Evolutionary conservation across 2,888 invertebrate species (phyloP).

Genomic region (Nymphalis polychloros): DNA sequence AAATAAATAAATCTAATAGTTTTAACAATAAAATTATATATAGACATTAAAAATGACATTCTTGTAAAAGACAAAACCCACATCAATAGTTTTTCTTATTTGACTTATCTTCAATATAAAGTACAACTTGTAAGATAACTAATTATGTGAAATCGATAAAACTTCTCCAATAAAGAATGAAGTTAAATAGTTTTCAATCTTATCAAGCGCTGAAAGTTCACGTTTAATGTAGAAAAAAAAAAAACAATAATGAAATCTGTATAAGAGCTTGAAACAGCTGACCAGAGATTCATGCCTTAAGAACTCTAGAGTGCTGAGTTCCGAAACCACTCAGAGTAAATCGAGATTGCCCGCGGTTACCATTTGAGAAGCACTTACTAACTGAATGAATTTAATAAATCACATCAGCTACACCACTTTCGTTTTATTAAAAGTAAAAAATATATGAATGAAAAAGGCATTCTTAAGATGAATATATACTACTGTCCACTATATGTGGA

Average conservation of each 20-base stretch:
- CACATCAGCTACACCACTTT: background rate
- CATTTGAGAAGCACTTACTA: constrained; percentile 28
- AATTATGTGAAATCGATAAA: too few species aligned
- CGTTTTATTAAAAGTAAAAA: background rate
- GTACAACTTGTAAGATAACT: too few species aligned
- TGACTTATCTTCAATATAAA: too few species aligned
- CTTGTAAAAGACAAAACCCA: too few species aligned
- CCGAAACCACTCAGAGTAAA: constrained; percentile 37
- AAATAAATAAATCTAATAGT: too few species aligned
- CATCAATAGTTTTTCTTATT: too few species aligned
- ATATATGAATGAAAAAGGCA: background rate
- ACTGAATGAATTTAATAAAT: constrained; percentile 29
- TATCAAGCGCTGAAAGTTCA: background rate
- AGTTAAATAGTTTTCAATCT: background rate
- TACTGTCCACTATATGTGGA: too few species aligned
- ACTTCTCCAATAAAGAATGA: background rate
- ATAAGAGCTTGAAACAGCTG: constrained; percentile 14
- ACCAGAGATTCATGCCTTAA: constrained; percentile 23
- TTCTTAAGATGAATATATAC: background rate
- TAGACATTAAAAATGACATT: too few species aligned
- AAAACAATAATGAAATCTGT: constrained; percentile 1
- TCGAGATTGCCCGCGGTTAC: constrained; percentile 33
- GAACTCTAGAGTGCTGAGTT: constrained; percentile 24
- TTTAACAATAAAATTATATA: too few species aligned
- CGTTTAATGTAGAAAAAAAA: background rate